Base-by-base conservation (phyloP, 2,797 vertebrate species). In the Betta splendens region DNA sequence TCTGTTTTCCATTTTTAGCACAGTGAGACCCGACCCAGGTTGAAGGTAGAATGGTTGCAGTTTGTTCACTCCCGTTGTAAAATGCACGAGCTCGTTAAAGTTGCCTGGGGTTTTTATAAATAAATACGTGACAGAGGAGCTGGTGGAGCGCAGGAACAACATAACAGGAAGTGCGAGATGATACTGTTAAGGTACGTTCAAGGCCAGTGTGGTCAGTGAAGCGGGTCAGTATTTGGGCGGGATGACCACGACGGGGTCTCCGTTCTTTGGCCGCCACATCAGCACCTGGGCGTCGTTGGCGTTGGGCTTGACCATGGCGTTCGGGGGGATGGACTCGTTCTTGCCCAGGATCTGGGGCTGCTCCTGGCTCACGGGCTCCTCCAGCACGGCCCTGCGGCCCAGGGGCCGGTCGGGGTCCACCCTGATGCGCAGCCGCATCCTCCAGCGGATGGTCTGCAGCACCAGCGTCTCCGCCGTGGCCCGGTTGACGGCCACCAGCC, bases 211-310 rank as follows among this genome's bases (percentile, higher is more conserved):
- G 80, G 77, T 87, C 63, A 66, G 72, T 46, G 69, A 72, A 68
- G 29, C 26, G 26, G 43, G 45, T 81, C 91, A 95, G 68, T 95
- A 91, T 86, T 97, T 99, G 0, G 98, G 92, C 15, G 96, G 96
- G 77, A 99, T 99, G 80, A 99, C 98, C 89, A 99, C 95, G 9
- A 95, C 87, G 0, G 95, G 89, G 29, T 91, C 90, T 59, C 96
- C 94, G 0, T 82, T 92, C 79, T 92, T 95, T 87, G 97, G 98
- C 90, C 97, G 92, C 98, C 97, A 99, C 96, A 99, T 98, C 81
- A 99, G 95, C 80, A 98, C 96, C 91, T 99, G 98, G 62, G 96
- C 98, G 1, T 99, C 96, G 2, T 99, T 99, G 93, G 98, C 98
- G 17, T 99, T 99, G 85, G 98, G 98, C 86, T 98, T 98, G 85